These are phyloP conservation scores for Craterocephalus amniculus DNA, from an alignment of 2,797 vertebrate genomes.

Conservation along the genomic window DNA sequence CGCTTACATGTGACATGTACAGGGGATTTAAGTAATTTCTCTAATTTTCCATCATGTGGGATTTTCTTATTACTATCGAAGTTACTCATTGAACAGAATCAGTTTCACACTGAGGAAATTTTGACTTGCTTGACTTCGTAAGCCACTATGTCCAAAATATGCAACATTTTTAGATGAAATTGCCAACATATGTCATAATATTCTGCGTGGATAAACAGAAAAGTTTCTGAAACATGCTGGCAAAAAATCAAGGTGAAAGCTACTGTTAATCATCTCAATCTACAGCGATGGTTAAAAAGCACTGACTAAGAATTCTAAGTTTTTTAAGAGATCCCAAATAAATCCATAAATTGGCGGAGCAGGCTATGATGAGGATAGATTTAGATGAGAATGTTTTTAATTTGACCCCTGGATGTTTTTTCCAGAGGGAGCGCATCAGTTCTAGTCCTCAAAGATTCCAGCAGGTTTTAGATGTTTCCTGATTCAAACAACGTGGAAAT, in stretches of 20 bases:
- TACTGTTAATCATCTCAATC: too few relatives aligned
- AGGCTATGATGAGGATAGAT: too few relatives aligned
- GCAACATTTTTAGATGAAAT: background rate
- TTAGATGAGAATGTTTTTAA: background rate
- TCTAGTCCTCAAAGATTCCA: too few relatives aligned
- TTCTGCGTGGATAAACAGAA: background rate
- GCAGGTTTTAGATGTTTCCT: too few relatives aligned
- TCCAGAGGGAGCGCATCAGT: too few relatives aligned
- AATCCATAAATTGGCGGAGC: too few relatives aligned
- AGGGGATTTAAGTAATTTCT: conserved; percentile 9
- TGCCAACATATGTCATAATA: background rate
- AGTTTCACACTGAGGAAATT: background rate
- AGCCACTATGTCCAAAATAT: background rate
- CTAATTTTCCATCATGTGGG: conserved; percentile 7
- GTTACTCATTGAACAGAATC: conserved; percentile 8
- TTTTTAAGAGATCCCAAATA: too few relatives aligned
- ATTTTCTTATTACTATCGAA: background rate
- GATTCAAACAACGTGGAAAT: too few relatives aligned
- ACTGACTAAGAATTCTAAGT: too few relatives aligned
- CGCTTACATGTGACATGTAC: background rate
- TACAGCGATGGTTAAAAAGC: too few relatives aligned
- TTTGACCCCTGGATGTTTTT: background rate
- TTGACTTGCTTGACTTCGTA: background rate
- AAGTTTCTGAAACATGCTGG: background rate
- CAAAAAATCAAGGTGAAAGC: background rate